phyloP scores from a whole-genome alignment of 1,140 invertebrate genomes.

The Bilobella aurantiaca region DNA sequence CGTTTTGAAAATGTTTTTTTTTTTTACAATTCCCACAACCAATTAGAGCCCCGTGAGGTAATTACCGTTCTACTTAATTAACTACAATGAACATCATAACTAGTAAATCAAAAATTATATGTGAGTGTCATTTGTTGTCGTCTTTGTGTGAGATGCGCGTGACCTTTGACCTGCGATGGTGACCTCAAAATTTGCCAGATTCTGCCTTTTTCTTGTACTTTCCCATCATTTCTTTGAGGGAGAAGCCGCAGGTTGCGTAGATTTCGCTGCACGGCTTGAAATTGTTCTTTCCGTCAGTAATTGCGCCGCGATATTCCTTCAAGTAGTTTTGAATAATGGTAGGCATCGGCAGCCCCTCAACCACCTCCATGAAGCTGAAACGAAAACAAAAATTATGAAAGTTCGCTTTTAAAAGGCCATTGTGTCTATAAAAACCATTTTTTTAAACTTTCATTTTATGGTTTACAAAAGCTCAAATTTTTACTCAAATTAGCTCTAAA shows the following conservation, averaged over 20 bases:
- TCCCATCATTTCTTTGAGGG: constrained; percentile 26
- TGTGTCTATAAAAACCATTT: no score
- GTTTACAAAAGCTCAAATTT: background rate
- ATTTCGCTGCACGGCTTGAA: constrained; percentile 20
- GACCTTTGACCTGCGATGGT: background rate
- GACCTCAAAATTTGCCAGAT: background rate
- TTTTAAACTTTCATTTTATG: no score
- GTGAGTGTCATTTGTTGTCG: background rate
- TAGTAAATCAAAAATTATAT: background rate
- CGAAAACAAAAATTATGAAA: constrained; percentile 1
- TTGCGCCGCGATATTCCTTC: constrained; percentile 31
- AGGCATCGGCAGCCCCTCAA: constrained; percentile 31
- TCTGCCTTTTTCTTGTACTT: constrained; percentile 18
- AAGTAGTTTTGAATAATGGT: constrained; percentile 29
- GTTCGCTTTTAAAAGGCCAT: no score
- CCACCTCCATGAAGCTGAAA: constrained; percentile 22
- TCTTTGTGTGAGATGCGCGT: background rate
- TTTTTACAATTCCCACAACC: background rate
- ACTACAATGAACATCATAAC: background rate
- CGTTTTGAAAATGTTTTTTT: background rate
- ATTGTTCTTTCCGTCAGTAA: constrained; percentile 24
- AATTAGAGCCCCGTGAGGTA: background rate
- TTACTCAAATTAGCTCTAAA: background rate
- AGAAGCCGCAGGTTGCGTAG: constrained; percentile 27
- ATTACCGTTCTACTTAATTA: no score